Evolutionary conservation across 2,797 vertebrate species (phyloP), one percentile per base, ranked within the genome.

Genomic region (Sandelia bainsii): DNA sequence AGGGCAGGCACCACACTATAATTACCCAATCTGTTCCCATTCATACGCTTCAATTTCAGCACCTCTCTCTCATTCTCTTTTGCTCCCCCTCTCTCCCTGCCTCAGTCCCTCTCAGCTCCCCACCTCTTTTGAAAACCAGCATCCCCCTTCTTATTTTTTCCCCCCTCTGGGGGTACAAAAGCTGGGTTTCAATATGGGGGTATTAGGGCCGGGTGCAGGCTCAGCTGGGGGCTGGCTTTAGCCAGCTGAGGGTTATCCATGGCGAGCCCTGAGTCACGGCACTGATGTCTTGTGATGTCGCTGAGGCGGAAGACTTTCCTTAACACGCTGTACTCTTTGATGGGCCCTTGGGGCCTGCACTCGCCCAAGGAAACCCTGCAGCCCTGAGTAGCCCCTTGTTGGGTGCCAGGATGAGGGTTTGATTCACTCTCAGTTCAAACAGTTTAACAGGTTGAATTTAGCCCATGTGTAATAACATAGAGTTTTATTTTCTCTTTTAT

Each of bases 11-110:
- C 88, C 76, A 50, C 87, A 84, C 91, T 89, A 79, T 92, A 92
- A 93, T 93, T 92, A 93, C 89, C 88, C 91, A 92, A 92, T 93
- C 90, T 92, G 92, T 87, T 89, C 90, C 90, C 86, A 92, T 93
- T 93, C 92, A 93, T 64, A 81, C 85, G 77, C 89, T 89, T 89
- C 90, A 88, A 88, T 91, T 90, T 92, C 86, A 86, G 62, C 75
- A 68, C 77, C 79, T 74, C 80, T 82, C 84, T 79, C 82, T 81
- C 62, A 54, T 75, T 82, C 82, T 79, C 69, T 50, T 80, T 56
- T 37, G 39, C 71, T 14, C 80, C 74, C 72, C 59, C 77, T 52
- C 65, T 58, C 29, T 6, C 53, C 67, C 76, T 70, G 54, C 69
- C 59, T 60, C 80, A 68, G 66, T 85, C 81, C 79, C 79, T 73